These are phyloP conservation scores for Ophion obscuratus DNA, from an alignment of 2,888 invertebrate species.

Conservation along the genomic window DNA sequence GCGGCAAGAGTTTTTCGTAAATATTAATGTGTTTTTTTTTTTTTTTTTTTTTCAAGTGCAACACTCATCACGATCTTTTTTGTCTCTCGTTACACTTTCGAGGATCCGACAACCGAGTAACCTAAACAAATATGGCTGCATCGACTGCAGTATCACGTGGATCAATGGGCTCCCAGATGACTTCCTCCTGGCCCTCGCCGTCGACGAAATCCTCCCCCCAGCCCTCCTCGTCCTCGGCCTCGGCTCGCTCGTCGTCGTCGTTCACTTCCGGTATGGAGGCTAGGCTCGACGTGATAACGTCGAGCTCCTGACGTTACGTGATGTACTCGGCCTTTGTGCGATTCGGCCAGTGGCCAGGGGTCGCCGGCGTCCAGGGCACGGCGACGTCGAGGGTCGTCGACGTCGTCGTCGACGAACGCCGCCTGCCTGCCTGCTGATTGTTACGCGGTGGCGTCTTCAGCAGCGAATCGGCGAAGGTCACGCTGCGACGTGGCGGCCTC, in stretches of 20 bases:
- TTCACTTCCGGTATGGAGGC: constrained; percentile 64
- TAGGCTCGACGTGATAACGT: constrained; percentile 66
- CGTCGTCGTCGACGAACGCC: constrained; percentile 72
- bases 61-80: not conserved
- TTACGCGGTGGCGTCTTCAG: constrained; percentile 77
- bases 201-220: constrained; percentile 6
- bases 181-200: constrained; percentile 45
- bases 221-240: constrained; percentile 11
- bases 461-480: constrained; percentile 82
- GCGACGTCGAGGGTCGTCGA: constrained; percentile 78
- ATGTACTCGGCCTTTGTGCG: constrained; percentile 81
- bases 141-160: constrained; percentile 51
- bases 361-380: constrained; percentile 82
- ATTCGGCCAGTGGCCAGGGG: constrained; percentile 80
- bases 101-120: constrained; percentile 3
- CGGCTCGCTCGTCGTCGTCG: constrained; percentile 42
- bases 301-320: constrained; percentile 74
- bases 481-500: constrained; percentile 80
- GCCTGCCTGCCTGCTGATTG: constrained; percentile 39
- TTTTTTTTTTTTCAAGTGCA: not conserved
- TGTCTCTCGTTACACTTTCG: not conserved
- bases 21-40: not conserved
- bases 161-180: constrained; percentile 62
- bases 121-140: constrained; percentile 59
- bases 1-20: constrained; percentile 8